phyloP scores from a whole-genome alignment of 2,113 vertebrate species.

The Propithecus coquereli region DNA sequence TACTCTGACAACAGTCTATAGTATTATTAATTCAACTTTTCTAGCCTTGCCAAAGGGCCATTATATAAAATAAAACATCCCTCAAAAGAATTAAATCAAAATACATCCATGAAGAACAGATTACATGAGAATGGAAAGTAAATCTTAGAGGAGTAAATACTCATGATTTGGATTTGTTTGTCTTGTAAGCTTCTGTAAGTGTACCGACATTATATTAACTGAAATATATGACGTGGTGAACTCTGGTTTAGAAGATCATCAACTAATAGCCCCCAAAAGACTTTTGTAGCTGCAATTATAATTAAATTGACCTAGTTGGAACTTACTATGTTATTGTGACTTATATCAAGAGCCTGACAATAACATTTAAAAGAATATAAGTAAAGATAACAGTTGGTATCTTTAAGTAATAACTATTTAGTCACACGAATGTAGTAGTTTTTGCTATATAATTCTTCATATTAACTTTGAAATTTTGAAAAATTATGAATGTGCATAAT shows the following conservation, averaged over 20 bases:
- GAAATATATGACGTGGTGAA: background rate
- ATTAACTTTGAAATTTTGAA: background rate
- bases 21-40: background rate
- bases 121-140: background rate
- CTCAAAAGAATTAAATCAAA: background rate
- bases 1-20: background rate
- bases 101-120: background rate
- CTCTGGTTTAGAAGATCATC: background rate
- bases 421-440: background rate
- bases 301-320: background rate
- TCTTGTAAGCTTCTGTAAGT: background rate
- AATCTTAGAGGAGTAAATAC: background rate
- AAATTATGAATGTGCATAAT: background rate
- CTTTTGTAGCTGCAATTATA: background rate
- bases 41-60: background rate
- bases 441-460: background rate
- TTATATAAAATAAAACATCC: background rate
- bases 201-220: background rate
- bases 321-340: background rate
- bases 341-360: background rate
- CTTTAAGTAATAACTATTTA: background rate
- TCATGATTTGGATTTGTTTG: background rate
- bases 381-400: background rate
- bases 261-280: background rate
- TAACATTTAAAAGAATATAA: slow-evolving; percentile 38